Conservation (phyloP, 2,888 invertebrate species). For the Timandra comae region DNA sequence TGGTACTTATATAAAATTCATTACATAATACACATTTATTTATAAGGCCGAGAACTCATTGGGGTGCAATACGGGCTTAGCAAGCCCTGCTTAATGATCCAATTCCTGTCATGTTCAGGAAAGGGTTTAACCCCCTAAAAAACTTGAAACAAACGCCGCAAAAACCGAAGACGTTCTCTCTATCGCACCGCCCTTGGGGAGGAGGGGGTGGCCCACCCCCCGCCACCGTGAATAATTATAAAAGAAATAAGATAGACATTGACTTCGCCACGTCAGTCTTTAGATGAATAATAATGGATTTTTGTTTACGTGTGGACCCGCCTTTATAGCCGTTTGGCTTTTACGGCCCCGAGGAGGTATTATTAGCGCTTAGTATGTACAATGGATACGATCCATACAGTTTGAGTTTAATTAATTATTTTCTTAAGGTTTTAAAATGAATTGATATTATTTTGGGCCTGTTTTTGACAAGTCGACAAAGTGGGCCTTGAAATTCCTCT, state of each 20-base stretch:
- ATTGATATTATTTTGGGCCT: too few relatives aligned
- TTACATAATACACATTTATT: constrained; percentile 26
- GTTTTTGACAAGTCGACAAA: too few relatives aligned
- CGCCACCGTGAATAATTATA: constrained; percentile 69
- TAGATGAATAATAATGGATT: constrained; percentile 74
- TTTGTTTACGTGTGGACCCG: constrained; percentile 65
- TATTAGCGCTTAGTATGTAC: too few relatives aligned
- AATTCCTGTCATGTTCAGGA: constrained; percentile 77
- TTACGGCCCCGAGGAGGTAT: constrained; percentile 33
- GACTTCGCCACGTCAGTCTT: constrained; percentile 68
- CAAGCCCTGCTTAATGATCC: constrained; percentile 73
- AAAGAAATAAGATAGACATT: constrained; percentile 77
- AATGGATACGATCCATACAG: too few relatives aligned
- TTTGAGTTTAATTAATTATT: too few relatives aligned
- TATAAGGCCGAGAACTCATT: constrained; percentile 13
- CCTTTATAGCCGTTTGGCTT: constrained; percentile 51
- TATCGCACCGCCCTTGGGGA: constrained; percentile 49
- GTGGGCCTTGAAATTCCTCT: too few relatives aligned
- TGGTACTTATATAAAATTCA: constrained; percentile 32
- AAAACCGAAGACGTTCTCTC: constrained; percentile 74
- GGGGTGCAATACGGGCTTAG: constrained; percentile 16
- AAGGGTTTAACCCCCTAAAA: constrained; percentile 76
- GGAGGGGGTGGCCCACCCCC: constrained; percentile 20
- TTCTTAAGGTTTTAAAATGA: too few relatives aligned
- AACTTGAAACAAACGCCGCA: constrained; percentile 76